A percentile compares a stretch with the other conserved stretches of the same genome.
These are phyloP conservation scores for Cyphomyrus plagiostoma DNA, from an alignment of 2,113 vertebrate genomes.

Conservation along the genomic window DNA sequence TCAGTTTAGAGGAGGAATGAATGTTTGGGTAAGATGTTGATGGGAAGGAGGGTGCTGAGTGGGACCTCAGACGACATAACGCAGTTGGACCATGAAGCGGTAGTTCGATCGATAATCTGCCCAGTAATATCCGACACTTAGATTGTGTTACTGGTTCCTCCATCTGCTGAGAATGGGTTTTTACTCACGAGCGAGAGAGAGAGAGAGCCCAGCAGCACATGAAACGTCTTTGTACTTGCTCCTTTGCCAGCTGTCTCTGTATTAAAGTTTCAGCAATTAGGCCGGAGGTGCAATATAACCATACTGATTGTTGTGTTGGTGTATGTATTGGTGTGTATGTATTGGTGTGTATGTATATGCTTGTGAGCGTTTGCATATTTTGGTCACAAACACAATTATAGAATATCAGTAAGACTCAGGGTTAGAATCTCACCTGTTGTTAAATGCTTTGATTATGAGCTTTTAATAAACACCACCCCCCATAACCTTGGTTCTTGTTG, in stretches of 20 bases:
- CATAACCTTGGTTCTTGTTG: neutral
- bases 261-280: neutral
- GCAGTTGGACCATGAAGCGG: neutral
- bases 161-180: neutral
- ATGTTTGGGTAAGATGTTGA: neutral
- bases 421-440: neutral
- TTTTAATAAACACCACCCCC: neutral
- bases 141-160: neutral
- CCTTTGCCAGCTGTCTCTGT: neutral
- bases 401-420: neutral
- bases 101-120: neutral
- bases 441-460: neutral
- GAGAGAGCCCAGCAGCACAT: neutral
- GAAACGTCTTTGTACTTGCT: neutral
- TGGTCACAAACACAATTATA: neutral
- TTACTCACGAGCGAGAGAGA: neutral
- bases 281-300: neutral
- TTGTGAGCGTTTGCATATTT: neutral
- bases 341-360: neutral
- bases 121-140: conserved; percentile 7
- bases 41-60: neutral
- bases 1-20: neutral
- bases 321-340: neutral
- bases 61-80: neutral
- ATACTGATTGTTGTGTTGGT: neutral